These are phyloP conservation scores for Catotricha subobsoleta DNA, from an alignment of 2,888 invertebrate species.

Conservation along the genomic window DNA sequence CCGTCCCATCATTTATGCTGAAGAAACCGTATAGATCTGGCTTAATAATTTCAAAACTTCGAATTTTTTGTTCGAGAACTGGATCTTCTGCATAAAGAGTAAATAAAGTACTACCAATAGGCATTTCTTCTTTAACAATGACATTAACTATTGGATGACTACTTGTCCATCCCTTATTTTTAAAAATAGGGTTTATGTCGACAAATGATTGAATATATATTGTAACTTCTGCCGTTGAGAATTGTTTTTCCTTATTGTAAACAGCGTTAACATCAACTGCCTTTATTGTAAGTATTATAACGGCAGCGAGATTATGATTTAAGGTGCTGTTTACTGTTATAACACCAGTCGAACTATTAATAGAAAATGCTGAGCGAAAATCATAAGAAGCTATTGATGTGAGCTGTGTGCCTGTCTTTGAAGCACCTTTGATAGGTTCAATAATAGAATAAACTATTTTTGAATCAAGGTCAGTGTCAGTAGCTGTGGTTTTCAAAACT, in stretches of 20 bases:
- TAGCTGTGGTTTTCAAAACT: conserved; percentile 45
- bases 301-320: conserved; percentile 55
- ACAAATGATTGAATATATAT: conserved; percentile 61
- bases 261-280: conserved; percentile 54
- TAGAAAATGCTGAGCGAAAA: conserved; percentile 46
- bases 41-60: conserved; percentile 39
- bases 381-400: conserved; percentile 41
- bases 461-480: conserved; percentile 51
- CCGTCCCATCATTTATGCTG: conserved; percentile 45
- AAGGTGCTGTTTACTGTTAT: conserved; percentile 46
- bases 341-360: conserved; percentile 50
- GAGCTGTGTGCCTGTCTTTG: conserved; percentile 54
- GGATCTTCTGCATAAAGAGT: conserved; percentile 55
- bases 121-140: conserved; percentile 56
- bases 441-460: conserved; percentile 49
- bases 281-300: conserved; percentile 52
- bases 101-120: conserved; percentile 51
- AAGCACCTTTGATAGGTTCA: conserved; percentile 48
- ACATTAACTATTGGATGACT: conserved; percentile 47
- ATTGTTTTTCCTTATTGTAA: conserved; percentile 42
- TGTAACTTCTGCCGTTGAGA: conserved; percentile 48
- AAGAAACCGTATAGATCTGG: conserved; percentile 34
- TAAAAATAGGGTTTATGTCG: conserved; percentile 57
- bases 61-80: conserved; percentile 40
- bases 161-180: conserved; percentile 52